phyloP scores from a whole-genome alignment of 37 sponge, comb jelly and placozoan genomes.

The Hormiphora californensis region DNA sequence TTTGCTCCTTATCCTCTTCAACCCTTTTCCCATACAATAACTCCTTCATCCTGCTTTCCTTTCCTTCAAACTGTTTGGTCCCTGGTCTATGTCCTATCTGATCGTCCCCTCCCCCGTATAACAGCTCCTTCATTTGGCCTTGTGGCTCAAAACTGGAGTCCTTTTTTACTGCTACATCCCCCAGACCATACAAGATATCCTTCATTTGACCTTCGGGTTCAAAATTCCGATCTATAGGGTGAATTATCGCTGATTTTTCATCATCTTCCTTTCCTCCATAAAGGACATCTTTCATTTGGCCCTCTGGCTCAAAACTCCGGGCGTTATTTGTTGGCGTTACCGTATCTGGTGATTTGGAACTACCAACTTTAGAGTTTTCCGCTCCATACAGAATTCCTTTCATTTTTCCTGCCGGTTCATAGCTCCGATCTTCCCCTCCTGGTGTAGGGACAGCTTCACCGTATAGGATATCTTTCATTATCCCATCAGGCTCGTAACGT shows the following conservation, averaged over 20 bases:
- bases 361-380: too few relatives aligned
- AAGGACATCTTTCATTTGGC: not conserved
- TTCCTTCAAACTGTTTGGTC: not conserved
- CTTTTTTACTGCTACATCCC: too few relatives aligned
- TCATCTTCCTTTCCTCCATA: not conserved
- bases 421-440: too few relatives aligned
- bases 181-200: not conserved
- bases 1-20: not conserved
- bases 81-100: too few relatives aligned
- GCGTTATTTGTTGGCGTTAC: too few relatives aligned
- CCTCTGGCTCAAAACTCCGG: not conserved
- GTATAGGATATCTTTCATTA: not conserved
- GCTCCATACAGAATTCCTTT: too few relatives aligned
- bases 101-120: not conserved
- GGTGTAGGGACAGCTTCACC: too few relatives aligned
- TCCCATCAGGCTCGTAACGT: not conserved
- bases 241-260: not conserved
- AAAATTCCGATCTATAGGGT: not conserved
- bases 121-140: slow-evolving; percentile 41
- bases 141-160: too few relatives aligned
- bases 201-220: slow-evolving; percentile 18
- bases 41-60: not conserved
- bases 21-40: not conserved
- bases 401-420: too few relatives aligned
- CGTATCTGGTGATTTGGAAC: too few relatives aligned